Evolutionary conservation across 2,113 vertebrate species (phyloP).

Genomic region (Ornithorhynchus anatinus): DNA sequence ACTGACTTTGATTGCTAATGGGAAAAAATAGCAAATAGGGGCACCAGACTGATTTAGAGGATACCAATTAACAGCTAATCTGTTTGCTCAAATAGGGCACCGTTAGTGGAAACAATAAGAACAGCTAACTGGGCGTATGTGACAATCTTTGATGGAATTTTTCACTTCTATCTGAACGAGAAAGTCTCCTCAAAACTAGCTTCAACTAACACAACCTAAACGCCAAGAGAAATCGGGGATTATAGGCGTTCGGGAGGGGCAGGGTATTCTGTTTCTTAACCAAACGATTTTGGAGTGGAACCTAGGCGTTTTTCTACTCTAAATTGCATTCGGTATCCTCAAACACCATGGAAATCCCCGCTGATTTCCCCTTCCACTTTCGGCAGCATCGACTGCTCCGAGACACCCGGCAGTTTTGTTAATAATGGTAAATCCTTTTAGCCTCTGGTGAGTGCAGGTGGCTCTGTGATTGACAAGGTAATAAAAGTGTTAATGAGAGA

Average conservation of each 20-base stretch:
- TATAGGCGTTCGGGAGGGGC: constrained; percentile 22
- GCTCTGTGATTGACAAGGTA: constrained; percentile 76
- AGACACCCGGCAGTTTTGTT: constrained; percentile 71
- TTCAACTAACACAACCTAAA: constrained; percentile 19
- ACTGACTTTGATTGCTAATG: constrained; percentile 40
- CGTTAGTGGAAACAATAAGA: constrained; percentile 55
- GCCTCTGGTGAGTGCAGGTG: constrained; percentile 62
- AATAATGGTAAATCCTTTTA: constrained; percentile 77
- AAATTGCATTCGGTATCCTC: constrained; percentile 53
- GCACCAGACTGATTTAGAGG: constrained; percentile 32
- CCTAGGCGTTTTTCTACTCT: not conserved
- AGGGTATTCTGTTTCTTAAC: constrained; percentile 17
- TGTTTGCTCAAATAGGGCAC: constrained; percentile 46
- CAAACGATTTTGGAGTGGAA: constrained; percentile 3
- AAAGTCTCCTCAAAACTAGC: constrained; percentile 15
- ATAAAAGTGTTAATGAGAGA: constrained; percentile 81
- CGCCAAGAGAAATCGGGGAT: not conserved
- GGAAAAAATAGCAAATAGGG: constrained; percentile 25
- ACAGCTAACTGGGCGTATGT: constrained; percentile 32
- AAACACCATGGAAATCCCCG: constrained; percentile 57
- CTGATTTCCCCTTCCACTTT: constrained; percentile 52
- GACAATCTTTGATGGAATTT: constrained; percentile 38
- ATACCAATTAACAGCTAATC: constrained; percentile 49
- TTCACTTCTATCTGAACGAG: constrained; percentile 41
- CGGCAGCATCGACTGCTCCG: constrained; percentile 62